Conservation (phyloP, 2,113 vertebrate species). For the Scalopus aquaticus region DNA sequence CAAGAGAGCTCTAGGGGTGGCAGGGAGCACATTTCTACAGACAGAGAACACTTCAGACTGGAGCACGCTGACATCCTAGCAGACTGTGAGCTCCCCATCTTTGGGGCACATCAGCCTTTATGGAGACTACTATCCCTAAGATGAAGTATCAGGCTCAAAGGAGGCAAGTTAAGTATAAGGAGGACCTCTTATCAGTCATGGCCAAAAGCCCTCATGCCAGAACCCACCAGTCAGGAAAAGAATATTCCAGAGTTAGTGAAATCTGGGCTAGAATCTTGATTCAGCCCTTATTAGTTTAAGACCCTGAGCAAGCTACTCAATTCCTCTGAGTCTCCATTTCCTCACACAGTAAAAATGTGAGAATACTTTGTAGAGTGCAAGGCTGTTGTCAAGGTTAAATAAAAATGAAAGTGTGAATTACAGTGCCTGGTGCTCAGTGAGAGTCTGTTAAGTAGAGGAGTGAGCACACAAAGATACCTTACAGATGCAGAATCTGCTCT, state of each 20-base stretch:
- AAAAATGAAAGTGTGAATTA: neutral
- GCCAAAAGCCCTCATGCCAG: neutral
- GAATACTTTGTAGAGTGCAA: neutral
- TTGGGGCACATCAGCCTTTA: neutral
- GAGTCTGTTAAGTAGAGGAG: neutral
- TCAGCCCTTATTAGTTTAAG: neutral
- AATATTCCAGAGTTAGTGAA: neutral
- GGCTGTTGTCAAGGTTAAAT: neutral
- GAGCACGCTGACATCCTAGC: neutral
- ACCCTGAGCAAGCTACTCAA: neutral
- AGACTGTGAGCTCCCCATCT: neutral
- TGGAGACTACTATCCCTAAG: neutral
- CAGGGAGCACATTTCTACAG: neutral
- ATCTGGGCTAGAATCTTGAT: neutral
- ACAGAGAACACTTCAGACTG: neutral
- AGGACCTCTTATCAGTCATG: neutral
- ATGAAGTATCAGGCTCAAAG: neutral
- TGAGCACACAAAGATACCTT: neutral
- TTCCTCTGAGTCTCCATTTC: constrained; percentile 1
- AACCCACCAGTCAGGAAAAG: neutral
- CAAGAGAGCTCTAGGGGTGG: neutral
- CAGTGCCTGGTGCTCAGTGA: neutral
- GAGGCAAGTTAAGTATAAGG: neutral
- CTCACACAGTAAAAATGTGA: neutral
- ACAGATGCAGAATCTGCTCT: neutral